Base-by-base conservation (phyloP, 2,888 invertebrate genomes). In the Carterocephalus palaemon region DNA sequence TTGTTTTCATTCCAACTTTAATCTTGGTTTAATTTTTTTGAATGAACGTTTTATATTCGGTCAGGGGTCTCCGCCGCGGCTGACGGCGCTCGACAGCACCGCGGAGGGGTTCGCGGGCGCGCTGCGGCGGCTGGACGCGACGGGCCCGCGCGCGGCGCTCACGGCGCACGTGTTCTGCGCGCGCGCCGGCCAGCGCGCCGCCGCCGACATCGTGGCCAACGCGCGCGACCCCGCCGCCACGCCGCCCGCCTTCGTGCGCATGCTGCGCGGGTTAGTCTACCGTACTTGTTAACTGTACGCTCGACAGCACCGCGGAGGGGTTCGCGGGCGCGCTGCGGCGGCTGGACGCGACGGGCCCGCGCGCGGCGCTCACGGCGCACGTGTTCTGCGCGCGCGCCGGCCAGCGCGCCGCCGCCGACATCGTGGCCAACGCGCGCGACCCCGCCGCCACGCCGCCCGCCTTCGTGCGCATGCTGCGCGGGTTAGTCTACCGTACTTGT, bases 91-190 rank as follows among this genome's bases (percentile, higher is more conserved):
- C 48, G 94, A 95, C 74, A 90, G 90, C 26, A 84, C 88, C 1
- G 84, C 88, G 34, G 68, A 90, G 0, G 94, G 93, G 29, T 96
- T 98, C 73, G 89, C 90, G 23, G 75, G 88, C 4, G 97, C 97
- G 64, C 85, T 99, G 49, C 92, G 94, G 53, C 85, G 89, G 15
- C 82, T 98, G 47, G 99, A 99, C 79, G 92, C 92, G 54, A 91
- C 96, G 65, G 95, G 96, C 59, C 91, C 94, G 22, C 90, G 98
- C 52, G 95, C 95, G 2, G 92, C 93, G 63, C 95, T 97, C 67
- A 98, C 98, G 0, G 96, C 95, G 51, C 97, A 98, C 75, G 90
- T 98, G 56, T 97, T 98, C 86, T 98, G 97, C 68, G 96, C 96
- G 1, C 93, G 94, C 72, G 91, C 94, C 7, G 96, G 95, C 0